A percentile compares a stretch with the other conserved stretches of the same genome.
Evolutionary conservation across 2,888 invertebrate genomes (phyloP).

Genomic region (Branchipolynoe longqiensis): DNA sequence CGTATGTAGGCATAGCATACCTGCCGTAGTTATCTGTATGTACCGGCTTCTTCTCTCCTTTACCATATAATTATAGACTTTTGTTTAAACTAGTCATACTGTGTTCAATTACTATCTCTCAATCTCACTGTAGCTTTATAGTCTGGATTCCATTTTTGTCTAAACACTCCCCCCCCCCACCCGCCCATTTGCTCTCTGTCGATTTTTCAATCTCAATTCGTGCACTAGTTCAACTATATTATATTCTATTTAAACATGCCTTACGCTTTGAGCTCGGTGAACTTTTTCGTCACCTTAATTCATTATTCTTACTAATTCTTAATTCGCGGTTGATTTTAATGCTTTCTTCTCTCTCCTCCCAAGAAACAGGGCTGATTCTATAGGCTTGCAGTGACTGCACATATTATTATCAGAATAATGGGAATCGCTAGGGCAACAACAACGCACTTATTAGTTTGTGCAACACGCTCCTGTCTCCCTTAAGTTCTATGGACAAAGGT

Average conservation of each 20-base stretch:
- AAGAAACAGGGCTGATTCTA: slow-evolving; percentile 54
- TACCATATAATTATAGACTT: too few relatives aligned
- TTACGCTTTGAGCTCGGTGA: slow-evolving; percentile 43
- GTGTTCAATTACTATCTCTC: slow-evolving; percentile 14
- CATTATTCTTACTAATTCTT: slow-evolving; percentile 26
- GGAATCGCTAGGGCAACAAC: slow-evolving; percentile 56
- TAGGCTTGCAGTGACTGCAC: slow-evolving; percentile 55
- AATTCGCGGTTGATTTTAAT: slow-evolving; percentile 43
- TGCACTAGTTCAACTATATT: slow-evolving; percentile 35
- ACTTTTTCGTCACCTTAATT: not conserved
- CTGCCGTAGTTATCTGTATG: too few relatives aligned
- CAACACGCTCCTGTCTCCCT: slow-evolving; percentile 37
- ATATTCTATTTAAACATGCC: slow-evolving; percentile 22
- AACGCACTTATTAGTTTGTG: slow-evolving; percentile 47
- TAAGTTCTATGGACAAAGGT: slow-evolving; percentile 5
- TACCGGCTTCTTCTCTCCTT: too few relatives aligned
- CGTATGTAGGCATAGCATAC: too few relatives aligned
- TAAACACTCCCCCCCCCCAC: too few relatives aligned
- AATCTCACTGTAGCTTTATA: too few relatives aligned
- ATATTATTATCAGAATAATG: slow-evolving; percentile 44
- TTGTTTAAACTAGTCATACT: too few relatives aligned
- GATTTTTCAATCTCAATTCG: slow-evolving; percentile 38
- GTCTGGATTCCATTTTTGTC: not conserved
- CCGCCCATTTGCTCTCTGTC: slow-evolving; percentile 10
- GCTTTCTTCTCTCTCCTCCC: slow-evolving; percentile 53